Evolutionary conservation across 2,888 invertebrate genomes (phyloP), one percentile per base, ranked within the genome.

Genomic region (Timema podura): DNA sequence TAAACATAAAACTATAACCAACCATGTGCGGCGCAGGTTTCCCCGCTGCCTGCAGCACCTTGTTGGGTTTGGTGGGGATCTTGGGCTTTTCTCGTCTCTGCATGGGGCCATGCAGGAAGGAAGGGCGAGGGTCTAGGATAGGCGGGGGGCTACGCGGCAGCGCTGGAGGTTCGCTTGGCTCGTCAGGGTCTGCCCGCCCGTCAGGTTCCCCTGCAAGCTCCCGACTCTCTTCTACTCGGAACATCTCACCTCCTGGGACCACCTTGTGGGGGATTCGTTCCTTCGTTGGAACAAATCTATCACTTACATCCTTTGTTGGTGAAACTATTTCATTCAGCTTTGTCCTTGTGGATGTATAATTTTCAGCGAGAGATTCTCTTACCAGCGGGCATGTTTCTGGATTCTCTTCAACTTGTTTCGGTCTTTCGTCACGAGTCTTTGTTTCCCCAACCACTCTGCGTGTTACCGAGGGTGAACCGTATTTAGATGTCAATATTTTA

Each of bases 141-240:
- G 89, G 90, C 16, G 89, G 85, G 2, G 91, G 90, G 74, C 89
- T 87, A 71, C 87, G 85, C 0, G 91, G 91, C 70, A 92, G 80
- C 6, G 88, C 88, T 0, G 91, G 89, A 0, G 90, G 87, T 79
- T 89, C 89, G 45, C 83, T 83, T 1, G 85, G 81, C 59, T 89
- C 89, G 77, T 91, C 92, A 0, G 92, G 91, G 81, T 93, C 93
- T 13, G 93, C 92, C 76, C 91, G 87, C n/a, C 93, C 93, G 77
- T 93, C 93, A 0, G 93, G 93, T 77, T 92, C 93, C 9, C 93
- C 93, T 9, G 92, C 93, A 74, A 90, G 82, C 77, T 93, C 93
- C 47, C 93, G 84, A 78, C 90, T 91, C 73, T 86, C 84, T 67
- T 88, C 87, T 13, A 66, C 54, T 9, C 67, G 47, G 47, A 71